Percentiles rank a stretch among this genome's conserved stretches.
Evolutionary conservation across 35 echinoderm and acorn worm genomes (phyloP).

Genomic region (Holothuria glaberrima): DNA sequence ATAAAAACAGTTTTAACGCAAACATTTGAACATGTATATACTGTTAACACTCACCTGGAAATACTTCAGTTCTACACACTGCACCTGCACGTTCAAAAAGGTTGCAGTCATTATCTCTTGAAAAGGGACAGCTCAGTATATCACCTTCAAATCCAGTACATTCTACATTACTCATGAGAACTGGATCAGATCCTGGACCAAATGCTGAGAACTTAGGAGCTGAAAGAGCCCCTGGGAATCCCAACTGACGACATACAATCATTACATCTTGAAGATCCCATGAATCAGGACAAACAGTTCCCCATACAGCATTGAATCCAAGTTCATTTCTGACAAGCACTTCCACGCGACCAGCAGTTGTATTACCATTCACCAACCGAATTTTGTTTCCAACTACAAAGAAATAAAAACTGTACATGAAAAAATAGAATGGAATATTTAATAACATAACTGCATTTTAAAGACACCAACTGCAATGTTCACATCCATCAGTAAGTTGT

Average conservation of each 20-base stretch:
- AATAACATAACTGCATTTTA: too few species aligned
- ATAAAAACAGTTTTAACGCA: too few species aligned
- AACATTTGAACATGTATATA: too few species aligned
- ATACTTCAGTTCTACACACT: neutral
- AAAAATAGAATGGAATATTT: too few species aligned
- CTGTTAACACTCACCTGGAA: neutral
- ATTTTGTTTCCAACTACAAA: neutral
- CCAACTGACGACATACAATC: slow-evolving; percentile 4
- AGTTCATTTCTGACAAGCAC: neutral
- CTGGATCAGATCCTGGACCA: neutral
- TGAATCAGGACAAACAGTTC: neutral
- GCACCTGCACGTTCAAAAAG: neutral
- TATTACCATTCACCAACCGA: neutral
- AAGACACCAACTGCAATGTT: too few species aligned
- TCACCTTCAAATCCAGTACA: neutral
- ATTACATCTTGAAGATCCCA: neutral
- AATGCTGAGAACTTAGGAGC: neutral
- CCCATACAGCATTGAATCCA: neutral
- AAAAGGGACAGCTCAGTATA: too few species aligned
- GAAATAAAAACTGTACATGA: too few species aligned
- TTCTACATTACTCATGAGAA: neutral
- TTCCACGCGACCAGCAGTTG: neutral
- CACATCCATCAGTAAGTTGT: too few species aligned
- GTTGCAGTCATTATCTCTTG: neutral
- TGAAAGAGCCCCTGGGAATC: neutral